Conservation (phyloP, 2,113 vertebrate species). For the Lepus americanus region DNA sequence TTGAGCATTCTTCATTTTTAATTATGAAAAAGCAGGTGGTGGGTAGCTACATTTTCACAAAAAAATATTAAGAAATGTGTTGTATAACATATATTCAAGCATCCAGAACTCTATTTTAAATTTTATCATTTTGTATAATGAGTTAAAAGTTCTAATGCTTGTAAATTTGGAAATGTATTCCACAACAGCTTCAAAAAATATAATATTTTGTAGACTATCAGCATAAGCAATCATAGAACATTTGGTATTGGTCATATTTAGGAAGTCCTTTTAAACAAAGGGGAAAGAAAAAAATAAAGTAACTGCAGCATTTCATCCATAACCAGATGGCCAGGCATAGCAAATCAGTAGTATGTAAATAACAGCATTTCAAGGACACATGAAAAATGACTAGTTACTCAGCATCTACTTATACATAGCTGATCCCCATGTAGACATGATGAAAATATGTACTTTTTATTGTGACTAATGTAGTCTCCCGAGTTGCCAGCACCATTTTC, state of each 20-base stretch:
- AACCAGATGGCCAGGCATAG: conserved; percentile 87
- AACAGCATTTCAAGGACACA: conserved; percentile 75
- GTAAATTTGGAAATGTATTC: conserved; percentile 31
- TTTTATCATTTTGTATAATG: background rate
- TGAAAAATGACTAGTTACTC: conserved; percentile 83
- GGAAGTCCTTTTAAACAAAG: conserved; percentile 79
- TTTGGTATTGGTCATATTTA: conserved; percentile 71
- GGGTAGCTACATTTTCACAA: background rate
- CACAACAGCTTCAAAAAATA: conserved; percentile 7
- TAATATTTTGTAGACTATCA: conserved; percentile 37
- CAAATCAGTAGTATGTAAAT: conserved; percentile 88
- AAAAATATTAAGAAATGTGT: conserved; percentile 46
- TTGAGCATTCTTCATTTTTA: background rate
- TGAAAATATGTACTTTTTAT: conserved; percentile 71
- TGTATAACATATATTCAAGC: conserved; percentile 36
- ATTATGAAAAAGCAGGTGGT: background rate
- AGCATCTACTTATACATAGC: conserved; percentile 71
- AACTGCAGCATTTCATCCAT: conserved; percentile 78
- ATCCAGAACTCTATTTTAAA: conserved; percentile 19
- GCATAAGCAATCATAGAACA: conserved; percentile 54
- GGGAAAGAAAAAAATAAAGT: conserved; percentile 76
- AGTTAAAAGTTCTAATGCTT: conserved; percentile 37
- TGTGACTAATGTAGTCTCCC: conserved; percentile 70
- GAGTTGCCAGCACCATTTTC: conserved; percentile 71
- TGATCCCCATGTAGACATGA: conserved; percentile 69